Base-by-base conservation (phyloP, 2,888 invertebrate genomes). In the Dendrolimus pini region DNA sequence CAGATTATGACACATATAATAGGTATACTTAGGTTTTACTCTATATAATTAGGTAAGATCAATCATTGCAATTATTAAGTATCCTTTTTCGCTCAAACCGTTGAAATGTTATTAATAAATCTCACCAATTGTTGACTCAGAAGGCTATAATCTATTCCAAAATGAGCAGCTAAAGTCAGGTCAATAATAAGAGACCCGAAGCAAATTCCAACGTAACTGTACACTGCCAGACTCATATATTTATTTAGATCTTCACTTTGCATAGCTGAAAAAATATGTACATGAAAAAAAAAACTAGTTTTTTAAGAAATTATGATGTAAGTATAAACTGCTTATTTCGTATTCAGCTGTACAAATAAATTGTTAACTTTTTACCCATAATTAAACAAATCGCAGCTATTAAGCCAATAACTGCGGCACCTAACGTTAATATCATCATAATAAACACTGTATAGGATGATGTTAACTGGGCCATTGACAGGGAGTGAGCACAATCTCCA, bases 121-220 rank as follows among this genome's bases (percentile, higher is more conserved):
- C 75, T 68, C 70, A 85, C 85, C 74, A 85, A 58, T 55, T 57
- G 12, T 14, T 62, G 18, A 0, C 66, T 61, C n/a, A 84, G 56
- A 41, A 64, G 61, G 1, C 62, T 61, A 59, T 76, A 73, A 57
- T 86, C 85, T 59, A 77, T 67, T 7, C 85, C 85, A 55, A 85
- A 81, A 58, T 78, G 76, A 18, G 68, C 64, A 0, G 71, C 82
- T 2, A 79, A 67, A 0, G 80, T 78, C 2, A 85, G 9, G 61
- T 86, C 85, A 1, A 82, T 74, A 0, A 75, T 66, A 7, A 86
- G 60, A 0, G 75, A 66, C 1, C 75, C 72, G 1, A 76, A 41
- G 55, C 69, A 75, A 7, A 68, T 60, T 1, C 64, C 69, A 3
- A 83, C 57, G 59, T 80, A 82, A 1, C 67, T 58, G 57, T 70